Evolutionary conservation across 1,140 invertebrate species (phyloP).

Genomic region (Leptestheria dahalacensis): DNA sequence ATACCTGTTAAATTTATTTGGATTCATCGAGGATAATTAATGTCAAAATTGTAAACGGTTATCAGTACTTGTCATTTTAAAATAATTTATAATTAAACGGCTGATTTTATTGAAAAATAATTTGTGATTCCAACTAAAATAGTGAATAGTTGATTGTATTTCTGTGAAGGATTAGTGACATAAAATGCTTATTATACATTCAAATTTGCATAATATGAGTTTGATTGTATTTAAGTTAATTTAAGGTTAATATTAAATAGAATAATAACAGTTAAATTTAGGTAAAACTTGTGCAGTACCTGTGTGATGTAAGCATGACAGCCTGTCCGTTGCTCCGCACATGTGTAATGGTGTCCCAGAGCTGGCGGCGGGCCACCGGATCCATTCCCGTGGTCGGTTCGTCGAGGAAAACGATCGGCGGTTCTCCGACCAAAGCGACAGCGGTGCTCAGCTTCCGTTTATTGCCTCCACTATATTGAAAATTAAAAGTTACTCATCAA

Average conservation of each 20-base stretch:
- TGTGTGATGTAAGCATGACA: slow-evolving; percentile 61
- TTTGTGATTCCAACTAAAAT: too few species aligned
- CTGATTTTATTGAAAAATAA: too few species aligned
- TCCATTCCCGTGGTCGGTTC: slow-evolving; percentile 71
- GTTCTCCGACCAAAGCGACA: slow-evolving; percentile 78
- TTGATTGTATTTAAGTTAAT: slow-evolving; percentile 47
- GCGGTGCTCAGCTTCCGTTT: slow-evolving; percentile 89
- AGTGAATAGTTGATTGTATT: too few species aligned
- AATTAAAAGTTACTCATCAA: not conserved
- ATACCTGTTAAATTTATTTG: not conserved
- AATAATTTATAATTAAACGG: too few species aligned
- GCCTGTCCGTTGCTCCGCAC: slow-evolving; percentile 46
- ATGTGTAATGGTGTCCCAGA: slow-evolving; percentile 55
- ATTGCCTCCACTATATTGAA: slow-evolving; percentile 71
- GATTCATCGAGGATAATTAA: slow-evolving; percentile 25
- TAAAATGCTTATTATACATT: not conserved
- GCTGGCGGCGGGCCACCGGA: slow-evolving; percentile 58
- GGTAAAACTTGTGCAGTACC: slow-evolving; percentile 52
- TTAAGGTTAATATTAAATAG: slow-evolving; percentile 50
- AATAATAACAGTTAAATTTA: slow-evolving; percentile 48
- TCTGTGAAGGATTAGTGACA: too few species aligned
- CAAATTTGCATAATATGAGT: not conserved
- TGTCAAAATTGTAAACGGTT: slow-evolving; percentile 26
- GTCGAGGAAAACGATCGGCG: slow-evolving; percentile 72
- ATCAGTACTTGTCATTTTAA: slow-evolving; percentile 34